Conservation (phyloP, 2,888 invertebrate species). For the Eurytoma adleriae region DNA sequence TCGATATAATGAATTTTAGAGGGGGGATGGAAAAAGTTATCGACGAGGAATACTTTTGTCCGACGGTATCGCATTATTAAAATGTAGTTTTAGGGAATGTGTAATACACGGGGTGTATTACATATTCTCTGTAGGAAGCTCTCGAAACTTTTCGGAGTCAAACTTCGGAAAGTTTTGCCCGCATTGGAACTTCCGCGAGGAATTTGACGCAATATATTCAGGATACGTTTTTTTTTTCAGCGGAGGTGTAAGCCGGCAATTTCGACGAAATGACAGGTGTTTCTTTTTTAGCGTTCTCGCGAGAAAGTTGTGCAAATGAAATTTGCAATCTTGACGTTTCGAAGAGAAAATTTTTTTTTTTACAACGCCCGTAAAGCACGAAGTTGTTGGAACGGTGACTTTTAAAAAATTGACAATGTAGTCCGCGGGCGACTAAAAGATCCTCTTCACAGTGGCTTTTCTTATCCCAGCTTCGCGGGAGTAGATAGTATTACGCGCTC, state of each 20-base stretch:
- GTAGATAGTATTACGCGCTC: too few species aligned
- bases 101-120: slow-evolving; percentile 13
- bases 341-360: too few species aligned
- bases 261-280: slow-evolving; percentile 1
- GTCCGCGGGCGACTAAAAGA: too few species aligned
- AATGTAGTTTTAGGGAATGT: slow-evolving; percentile 9
- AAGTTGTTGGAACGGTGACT: too few species aligned
- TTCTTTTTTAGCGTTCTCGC: not conserved
- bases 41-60: too few species aligned
- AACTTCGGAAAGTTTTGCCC: slow-evolving; percentile 39
- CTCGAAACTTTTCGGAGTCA: slow-evolving; percentile 39
- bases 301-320: too few species aligned
- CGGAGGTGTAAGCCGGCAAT: slow-evolving; percentile 18
- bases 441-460: too few species aligned
- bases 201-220: slow-evolving; percentile 48
- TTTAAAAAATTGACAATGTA: too few species aligned
- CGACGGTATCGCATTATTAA: slow-evolving; percentile 14
- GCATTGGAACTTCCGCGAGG: slow-evolving; percentile 28
- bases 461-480: too few species aligned
- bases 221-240: slow-evolving; percentile 11
- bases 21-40: too few species aligned
- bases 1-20: not conserved
- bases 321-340: too few species aligned
- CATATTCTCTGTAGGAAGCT: slow-evolving; percentile 18
- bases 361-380: too few species aligned